Evolutionary conservation across 2,888 invertebrate species (phyloP).

Genomic region (Agrochola circellaris): DNA sequence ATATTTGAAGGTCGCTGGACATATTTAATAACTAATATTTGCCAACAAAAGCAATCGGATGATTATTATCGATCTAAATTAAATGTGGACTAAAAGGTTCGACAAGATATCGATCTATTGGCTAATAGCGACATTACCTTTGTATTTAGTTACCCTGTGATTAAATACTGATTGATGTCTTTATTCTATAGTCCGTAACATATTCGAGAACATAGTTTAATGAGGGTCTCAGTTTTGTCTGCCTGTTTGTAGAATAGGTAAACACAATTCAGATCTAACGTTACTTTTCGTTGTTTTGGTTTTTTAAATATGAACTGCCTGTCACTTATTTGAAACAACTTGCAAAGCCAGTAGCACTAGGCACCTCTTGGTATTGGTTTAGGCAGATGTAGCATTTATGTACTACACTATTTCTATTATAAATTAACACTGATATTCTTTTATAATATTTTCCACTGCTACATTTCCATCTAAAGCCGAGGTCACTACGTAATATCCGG

Average conservation of each 20-base stretch:
- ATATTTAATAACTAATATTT: conserved; percentile 71
- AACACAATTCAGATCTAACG: neutral
- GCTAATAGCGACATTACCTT: conserved; percentile 66
- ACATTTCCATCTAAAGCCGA: conserved; percentile 1
- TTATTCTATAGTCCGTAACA: conserved; percentile 6
- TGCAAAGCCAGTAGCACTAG: neutral
- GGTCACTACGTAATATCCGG: neutral
- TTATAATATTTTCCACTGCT: neutral
- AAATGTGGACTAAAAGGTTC: conserved; percentile 74
- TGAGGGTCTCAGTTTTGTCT: neutral
- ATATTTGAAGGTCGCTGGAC: conserved; percentile 65
- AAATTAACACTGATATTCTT: neutral
- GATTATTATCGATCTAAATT: conserved; percentile 76
- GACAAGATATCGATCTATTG: conserved; percentile 76
- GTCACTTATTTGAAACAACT: neutral
- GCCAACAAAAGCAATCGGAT: conserved; percentile 70
- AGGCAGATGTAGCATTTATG: neutral
- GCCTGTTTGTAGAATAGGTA: neutral
- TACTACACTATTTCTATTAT: neutral
- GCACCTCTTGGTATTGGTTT: neutral
- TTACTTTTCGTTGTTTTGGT: neutral
- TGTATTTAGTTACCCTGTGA: conserved; percentile 50
- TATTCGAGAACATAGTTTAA: neutral
- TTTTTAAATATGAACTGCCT: neutral
- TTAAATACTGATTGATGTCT: conserved; percentile 41